phyloP scores from a whole-genome alignment of 2,113 vertebrate species.

The Indicator maculatus region DNA sequence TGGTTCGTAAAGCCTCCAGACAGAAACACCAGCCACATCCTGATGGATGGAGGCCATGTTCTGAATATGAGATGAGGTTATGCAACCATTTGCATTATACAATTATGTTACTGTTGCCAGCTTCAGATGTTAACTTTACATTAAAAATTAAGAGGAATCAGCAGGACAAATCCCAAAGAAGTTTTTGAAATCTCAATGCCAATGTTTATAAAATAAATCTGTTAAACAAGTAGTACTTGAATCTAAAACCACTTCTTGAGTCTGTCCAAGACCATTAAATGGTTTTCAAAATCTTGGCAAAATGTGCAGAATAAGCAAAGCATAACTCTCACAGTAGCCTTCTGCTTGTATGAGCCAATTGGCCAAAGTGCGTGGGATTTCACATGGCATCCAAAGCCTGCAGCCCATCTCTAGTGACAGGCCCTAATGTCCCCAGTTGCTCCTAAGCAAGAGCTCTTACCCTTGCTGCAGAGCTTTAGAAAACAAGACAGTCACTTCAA shows the following conservation, averaged over 20 bases:
- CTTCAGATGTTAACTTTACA: conserved; percentile 19
- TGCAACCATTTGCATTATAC: not conserved
- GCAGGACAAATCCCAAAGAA: conserved; percentile 9
- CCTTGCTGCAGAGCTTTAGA: not conserved
- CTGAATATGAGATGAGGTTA: conserved; percentile 1
- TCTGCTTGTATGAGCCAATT: not conserved
- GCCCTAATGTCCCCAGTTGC: not conserved
- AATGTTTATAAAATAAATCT: conserved; percentile 49
- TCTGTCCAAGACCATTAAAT: conserved; percentile 43
- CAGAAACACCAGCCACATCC: not conserved
- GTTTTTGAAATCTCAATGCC: conserved; percentile 2
- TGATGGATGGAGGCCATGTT: not conserved
- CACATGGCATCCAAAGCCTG: not conserved
- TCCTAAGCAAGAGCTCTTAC: not conserved
- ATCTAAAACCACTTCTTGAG: conserved; percentile 23
- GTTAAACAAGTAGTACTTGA: conserved; percentile 46
- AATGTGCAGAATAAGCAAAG: conserved; percentile 11
- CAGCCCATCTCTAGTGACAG: not conserved
- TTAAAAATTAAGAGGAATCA: conserved; percentile 43
- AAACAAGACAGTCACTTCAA: not conserved
- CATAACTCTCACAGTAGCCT: conserved; percentile 6
- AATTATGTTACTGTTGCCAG: not conserved
- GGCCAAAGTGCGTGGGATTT: not conserved
- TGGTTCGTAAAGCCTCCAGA: not conserved
- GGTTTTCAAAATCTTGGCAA: conserved; percentile 51